These are phyloP conservation scores for Pseudorectes ferrugineus DNA, from an alignment of 2,113 vertebrate genomes.

Conservation along the genomic window DNA sequence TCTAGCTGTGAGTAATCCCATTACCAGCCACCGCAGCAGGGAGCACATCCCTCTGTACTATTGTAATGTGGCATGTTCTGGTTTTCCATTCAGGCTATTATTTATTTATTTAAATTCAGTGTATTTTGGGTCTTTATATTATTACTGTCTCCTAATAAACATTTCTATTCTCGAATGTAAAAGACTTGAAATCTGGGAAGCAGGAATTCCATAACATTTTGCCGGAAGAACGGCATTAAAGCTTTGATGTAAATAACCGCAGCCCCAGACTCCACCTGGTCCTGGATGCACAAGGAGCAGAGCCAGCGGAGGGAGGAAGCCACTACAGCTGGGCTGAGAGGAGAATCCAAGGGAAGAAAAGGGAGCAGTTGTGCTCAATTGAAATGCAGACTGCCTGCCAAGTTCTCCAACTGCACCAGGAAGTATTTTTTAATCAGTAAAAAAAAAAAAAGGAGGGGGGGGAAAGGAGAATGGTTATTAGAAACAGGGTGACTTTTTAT, in stretches of 20 bases:
- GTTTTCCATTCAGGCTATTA: neutral
- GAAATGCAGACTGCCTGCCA: slow-evolving; percentile 38
- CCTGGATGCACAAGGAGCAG: neutral
- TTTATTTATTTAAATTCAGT: neutral
- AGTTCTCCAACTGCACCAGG: slow-evolving; percentile 27
- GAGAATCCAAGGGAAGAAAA: slow-evolving; percentile 25
- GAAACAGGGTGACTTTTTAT: neutral
- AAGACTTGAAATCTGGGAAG: neutral
- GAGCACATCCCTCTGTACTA: neutral
- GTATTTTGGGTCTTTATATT: neutral
- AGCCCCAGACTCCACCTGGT: slow-evolving; percentile 19
- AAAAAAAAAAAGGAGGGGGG: accelerated
- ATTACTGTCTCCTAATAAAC: neutral
- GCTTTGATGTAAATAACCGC: neutral
- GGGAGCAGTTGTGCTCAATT: slow-evolving; percentile 30
- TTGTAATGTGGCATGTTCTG: neutral
- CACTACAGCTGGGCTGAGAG: slow-evolving; percentile 39
- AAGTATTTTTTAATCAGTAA: neutral
- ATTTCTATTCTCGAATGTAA: neutral
- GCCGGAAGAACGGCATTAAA: neutral
- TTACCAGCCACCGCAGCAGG: neutral
- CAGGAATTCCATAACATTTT: neutral
- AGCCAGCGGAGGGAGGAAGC: slow-evolving; percentile 40
- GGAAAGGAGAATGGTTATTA: neutral
- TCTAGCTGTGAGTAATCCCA: neutral